Evolutionary conservation across 2,113 vertebrate species (phyloP).

Genomic region (Plecotus auritus): DNA sequence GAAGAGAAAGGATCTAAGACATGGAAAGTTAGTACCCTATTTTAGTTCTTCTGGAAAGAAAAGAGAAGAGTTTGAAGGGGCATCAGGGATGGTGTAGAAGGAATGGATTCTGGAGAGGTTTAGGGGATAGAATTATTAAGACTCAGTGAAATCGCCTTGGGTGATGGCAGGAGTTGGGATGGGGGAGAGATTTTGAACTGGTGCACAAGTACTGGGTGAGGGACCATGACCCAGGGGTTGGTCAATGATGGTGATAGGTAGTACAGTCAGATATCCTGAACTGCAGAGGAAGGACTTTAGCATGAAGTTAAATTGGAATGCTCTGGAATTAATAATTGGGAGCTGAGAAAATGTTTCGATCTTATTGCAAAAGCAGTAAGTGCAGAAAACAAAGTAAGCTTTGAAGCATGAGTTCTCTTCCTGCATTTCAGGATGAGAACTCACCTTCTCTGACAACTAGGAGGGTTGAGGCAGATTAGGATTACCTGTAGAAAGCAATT

Average conservation of each 20-base stretch:
- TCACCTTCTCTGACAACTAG: neutral
- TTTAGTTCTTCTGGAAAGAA: neutral
- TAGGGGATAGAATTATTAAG: neutral
- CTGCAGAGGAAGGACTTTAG: neutral
- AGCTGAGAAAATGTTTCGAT: neutral
- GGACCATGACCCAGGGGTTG: neutral
- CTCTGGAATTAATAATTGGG: neutral
- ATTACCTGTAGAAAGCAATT: constrained; percentile 2
- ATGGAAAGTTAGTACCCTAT: neutral
- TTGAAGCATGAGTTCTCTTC: too few relatives aligned
- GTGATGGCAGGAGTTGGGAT: neutral
- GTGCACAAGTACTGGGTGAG: neutral
- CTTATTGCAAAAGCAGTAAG: too few relatives aligned
- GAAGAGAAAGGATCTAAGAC: neutral
- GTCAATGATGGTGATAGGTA: neutral
- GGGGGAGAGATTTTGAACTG: neutral
- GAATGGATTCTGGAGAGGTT: neutral
- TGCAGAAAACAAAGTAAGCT: too few relatives aligned
- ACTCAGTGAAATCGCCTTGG: neutral
- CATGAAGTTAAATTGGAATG: neutral
- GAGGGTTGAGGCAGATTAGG: neutral
- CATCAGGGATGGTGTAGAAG: neutral
- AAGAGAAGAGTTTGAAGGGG: neutral
- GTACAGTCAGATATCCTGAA: neutral
- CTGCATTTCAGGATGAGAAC: neutral